A percentile compares a stretch with the other conserved stretches of the same genome.
phyloP scores from a whole-genome alignment of 2,113 vertebrate species.

The Ivindomyrus marchei region DNA sequence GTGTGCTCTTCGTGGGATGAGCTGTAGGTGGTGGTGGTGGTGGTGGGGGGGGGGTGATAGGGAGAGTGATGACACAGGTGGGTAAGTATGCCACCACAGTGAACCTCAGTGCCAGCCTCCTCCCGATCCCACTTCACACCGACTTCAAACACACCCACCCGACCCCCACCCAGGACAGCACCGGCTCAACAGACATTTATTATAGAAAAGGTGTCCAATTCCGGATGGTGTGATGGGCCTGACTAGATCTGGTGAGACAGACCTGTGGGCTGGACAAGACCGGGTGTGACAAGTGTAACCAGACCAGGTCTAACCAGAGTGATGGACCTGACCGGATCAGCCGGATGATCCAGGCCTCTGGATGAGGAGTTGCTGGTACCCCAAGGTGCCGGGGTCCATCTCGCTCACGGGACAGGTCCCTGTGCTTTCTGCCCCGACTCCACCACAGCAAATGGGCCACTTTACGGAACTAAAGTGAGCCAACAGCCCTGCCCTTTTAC shows the following conservation, averaged over 20 bases:
- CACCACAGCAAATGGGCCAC: neutral
- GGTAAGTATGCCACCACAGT: neutral
- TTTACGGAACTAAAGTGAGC: neutral
- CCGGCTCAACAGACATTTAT: neutral
- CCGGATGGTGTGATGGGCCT: neutral
- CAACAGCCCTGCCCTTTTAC: neutral
- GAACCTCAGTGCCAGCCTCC: neutral
- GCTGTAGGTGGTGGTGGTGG: conserved; percentile 33
- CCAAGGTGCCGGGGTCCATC: neutral
- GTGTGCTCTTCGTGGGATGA: conserved; percentile 80
- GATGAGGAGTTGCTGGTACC: neutral
- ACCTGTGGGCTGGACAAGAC: neutral
- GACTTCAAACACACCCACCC: neutral
- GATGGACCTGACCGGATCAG: neutral
- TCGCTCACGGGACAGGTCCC: neutral
- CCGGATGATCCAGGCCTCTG: no score
- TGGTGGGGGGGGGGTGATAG: neutral
- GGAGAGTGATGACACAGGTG: neutral
- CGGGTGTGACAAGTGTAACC: no score
- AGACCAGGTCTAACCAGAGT: neutral
- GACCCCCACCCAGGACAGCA: neutral
- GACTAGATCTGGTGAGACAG: neutral
- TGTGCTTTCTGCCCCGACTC: neutral
- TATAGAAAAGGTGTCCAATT: neutral
- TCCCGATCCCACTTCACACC: neutral